A percentile compares a stretch with the other conserved stretches of the same genome.
These are phyloP conservation scores for Peromyscus melanophrys DNA, from an alignment of 2,797 vertebrate species.

Conservation along the genomic window DNA sequence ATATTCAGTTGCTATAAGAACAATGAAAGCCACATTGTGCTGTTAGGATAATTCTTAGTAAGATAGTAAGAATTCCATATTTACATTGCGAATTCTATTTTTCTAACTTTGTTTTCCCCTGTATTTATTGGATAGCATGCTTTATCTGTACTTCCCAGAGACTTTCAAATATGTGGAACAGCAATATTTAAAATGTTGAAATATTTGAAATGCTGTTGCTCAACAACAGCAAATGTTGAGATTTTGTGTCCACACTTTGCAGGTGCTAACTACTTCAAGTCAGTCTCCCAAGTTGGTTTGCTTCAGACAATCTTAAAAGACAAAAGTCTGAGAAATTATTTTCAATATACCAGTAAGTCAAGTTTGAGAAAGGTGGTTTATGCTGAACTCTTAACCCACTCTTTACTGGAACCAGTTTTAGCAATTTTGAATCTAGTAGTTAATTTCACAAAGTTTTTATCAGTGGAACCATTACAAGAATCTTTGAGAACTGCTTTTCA, in stretches of 20 bases:
- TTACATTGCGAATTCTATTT: slow-evolving; percentile 30
- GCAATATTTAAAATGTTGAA: not conserved
- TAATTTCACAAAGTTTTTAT: slow-evolving; percentile 28
- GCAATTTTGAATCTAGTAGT: slow-evolving; percentile 28
- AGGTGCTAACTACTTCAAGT: not conserved
- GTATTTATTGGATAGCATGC: not conserved
- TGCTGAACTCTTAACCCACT: slow-evolving; percentile 44
- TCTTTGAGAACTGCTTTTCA: slow-evolving; percentile 49
- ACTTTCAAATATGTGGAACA: slow-evolving; percentile 13
- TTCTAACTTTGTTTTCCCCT: not conserved
- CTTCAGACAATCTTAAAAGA: slow-evolving; percentile 20
- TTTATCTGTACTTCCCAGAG: not conserved
- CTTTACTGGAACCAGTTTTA: slow-evolving; percentile 26
- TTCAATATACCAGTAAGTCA: slow-evolving; percentile 25
- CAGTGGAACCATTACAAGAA: slow-evolving; percentile 21
- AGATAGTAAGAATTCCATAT: slow-evolving; percentile 44
- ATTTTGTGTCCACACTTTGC: not conserved
- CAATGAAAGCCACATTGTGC: not conserved
- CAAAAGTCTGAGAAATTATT: slow-evolving; percentile 20
- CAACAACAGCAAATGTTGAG: not conserved
- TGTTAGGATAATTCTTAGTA: not conserved
- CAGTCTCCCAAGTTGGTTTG: not conserved
- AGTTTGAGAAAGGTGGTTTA: slow-evolving; percentile 5
- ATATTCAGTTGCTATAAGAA: not conserved
- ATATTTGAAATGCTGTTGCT: too few species aligned